Percentiles rank a stretch among this genome's conserved stretches.
Evolutionary conservation across 1,140 invertebrate species (phyloP).

Genomic region (Bradysia coprophila): DNA sequence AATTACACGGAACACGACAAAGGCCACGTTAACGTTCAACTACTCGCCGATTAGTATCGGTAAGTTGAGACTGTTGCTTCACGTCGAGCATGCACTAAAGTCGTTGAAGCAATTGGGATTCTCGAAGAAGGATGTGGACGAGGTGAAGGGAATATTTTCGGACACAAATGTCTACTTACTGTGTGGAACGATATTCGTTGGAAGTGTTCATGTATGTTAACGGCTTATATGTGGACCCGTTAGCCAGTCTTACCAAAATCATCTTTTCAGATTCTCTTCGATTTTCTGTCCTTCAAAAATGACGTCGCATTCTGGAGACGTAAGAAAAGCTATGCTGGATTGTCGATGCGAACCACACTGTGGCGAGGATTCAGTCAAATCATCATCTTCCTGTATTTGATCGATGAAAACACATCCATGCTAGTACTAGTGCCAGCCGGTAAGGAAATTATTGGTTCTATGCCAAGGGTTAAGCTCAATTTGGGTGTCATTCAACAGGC

Average conservation of each 20-base stretch:
- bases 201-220: conserved; percentile 76
- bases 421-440: conserved; percentile 75
- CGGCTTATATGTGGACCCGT: background rate
- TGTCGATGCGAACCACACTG: conserved; percentile 72
- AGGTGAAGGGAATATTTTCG: conserved; percentile 89
- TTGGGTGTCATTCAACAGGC: no score
- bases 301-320: conserved; percentile 89
- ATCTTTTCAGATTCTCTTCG: conserved; percentile 69
- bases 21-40: conserved; percentile 33
- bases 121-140: conserved; percentile 84
- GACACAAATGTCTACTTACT: conserved; percentile 90
- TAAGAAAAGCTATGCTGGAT: conserved; percentile 65
- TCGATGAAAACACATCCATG: conserved; percentile 84
- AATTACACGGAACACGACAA: conserved; percentile 31
- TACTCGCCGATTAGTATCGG: conserved; percentile 48
- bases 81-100: conserved; percentile 61
- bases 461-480: no score
- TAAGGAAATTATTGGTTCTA: conserved; percentile 72
- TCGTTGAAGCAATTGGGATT: conserved; percentile 65
- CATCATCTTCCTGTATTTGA: conserved; percentile 84
- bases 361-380: conserved; percentile 88
- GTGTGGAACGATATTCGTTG: conserved; percentile 80
- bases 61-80: conserved; percentile 51
- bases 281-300: conserved; percentile 95
- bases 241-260: no score